Evolutionary conservation across 2,888 invertebrate species (phyloP), one percentile per base, ranked within the genome.

Genomic region (Drosophila fulvimacula): DNA sequence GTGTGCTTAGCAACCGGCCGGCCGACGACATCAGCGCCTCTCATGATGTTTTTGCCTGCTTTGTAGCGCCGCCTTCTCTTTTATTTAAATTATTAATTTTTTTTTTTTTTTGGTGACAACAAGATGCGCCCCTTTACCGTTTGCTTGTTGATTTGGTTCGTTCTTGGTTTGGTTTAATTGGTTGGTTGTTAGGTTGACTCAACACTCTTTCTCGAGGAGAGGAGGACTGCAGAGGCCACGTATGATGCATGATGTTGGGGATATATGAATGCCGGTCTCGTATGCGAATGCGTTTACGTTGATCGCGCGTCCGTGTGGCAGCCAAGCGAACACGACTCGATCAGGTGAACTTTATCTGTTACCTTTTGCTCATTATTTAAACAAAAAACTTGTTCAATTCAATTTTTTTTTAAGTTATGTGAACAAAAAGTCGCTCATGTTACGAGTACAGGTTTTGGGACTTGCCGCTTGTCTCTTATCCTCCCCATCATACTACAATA

Each of bases 401-500:
- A 59, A 19, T 59, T 56, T 62, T 46, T 42, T 48, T 51, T 34
- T 34, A 3, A 60, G 38, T 66, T 56, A 64, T 21, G 38, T 60
- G 79, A 89, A 44, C 65, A 52, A 83, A 86, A 83, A 77, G 78
- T 75, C 81, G 83, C 87, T 85, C 86, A 85, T 82, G 88, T 82
- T 82, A 80, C 86, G 82, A 82, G 88, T 82, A 73, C 69, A 49
- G 81, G 78, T 58, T 69, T 73, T 77, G 67, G 78, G 59, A 79
- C 69, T 85, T 85, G 75, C 74, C 60, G 81, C 65, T 78, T 76
- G 62, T 85, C 81, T 68, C 82, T 89, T 92, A 92, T 92, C 92
- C 92, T 92, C 92, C 92, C 92, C 92, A 92, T 94, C 95, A 95
- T 96, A 90, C 91, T 95, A 92, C 91, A 91, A 92, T 91, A 90